These are phyloP conservation scores for Drosophila algonquin DNA, from an alignment of 2,888 invertebrate genomes.

Conservation along the genomic window DNA sequence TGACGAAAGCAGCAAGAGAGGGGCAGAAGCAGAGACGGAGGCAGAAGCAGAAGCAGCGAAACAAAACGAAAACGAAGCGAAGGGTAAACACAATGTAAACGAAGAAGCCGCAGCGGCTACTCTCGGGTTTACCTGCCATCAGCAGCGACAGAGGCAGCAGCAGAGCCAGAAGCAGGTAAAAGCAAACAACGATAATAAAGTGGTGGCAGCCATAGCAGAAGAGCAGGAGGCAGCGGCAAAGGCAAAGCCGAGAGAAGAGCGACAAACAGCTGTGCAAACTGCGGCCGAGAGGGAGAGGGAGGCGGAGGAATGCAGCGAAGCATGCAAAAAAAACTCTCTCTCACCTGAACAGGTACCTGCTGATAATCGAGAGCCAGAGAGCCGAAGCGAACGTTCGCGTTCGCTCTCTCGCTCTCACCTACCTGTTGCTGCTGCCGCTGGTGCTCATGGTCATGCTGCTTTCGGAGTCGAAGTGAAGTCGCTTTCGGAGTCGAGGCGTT, in stretches of 20 bases:
- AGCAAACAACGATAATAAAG: slow-evolving; percentile 67
- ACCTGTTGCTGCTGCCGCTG: slow-evolving; percentile 68
- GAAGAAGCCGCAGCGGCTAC: slow-evolving; percentile 19
- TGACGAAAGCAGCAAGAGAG: slow-evolving; percentile 47
- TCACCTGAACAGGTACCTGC: slow-evolving; percentile 66
- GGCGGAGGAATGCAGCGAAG: slow-evolving; percentile 59
- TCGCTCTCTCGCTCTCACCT: slow-evolving; percentile 34
- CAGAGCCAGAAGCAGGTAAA: slow-evolving; percentile 61
- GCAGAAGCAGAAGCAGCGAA: slow-evolving; percentile 49
- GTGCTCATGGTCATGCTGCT: slow-evolving; percentile 52
- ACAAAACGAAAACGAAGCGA: slow-evolving; percentile 49
- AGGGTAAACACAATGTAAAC: slow-evolving; percentile 50
- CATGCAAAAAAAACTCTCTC: slow-evolving; percentile 73
- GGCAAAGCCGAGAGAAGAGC: slow-evolving; percentile 30
- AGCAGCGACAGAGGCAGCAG: slow-evolving; percentile 5
- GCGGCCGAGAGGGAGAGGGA: background rate
- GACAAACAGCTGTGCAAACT: slow-evolving; percentile 73
- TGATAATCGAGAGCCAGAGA: slow-evolving; percentile 44
- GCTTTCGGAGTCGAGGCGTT: slow-evolving; percentile 58
- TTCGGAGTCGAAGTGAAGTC: slow-evolving; percentile 69
- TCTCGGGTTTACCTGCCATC: slow-evolving; percentile 55
- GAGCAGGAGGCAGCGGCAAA: slow-evolving; percentile 11
- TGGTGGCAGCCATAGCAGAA: slow-evolving; percentile 43
- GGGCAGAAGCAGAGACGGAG: background rate
- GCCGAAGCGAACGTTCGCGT: slow-evolving; percentile 8